These are phyloP conservation scores for Mythimna lalbum DNA, from an alignment of 2,888 invertebrate species.

Conservation along the genomic window DNA sequence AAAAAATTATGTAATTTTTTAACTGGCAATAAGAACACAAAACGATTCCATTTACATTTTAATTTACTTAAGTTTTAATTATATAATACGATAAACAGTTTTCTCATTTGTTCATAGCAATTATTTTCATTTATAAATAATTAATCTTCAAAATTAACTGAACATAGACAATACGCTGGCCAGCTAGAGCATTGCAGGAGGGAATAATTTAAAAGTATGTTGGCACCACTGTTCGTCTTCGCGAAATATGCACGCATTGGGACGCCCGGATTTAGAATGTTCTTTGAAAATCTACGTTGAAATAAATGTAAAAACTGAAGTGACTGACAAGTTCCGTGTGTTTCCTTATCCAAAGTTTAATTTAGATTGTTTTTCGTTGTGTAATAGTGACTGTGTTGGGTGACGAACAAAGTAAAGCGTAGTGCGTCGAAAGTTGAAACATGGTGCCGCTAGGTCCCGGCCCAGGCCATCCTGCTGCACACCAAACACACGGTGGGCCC, in stretches of 20 bases:
- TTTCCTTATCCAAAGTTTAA: constrained; percentile 71
- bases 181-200: constrained; percentile 72
- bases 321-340: constrained; percentile 78
- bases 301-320: constrained; percentile 78
- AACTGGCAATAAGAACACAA: not conserved
- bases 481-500: constrained; percentile 88
- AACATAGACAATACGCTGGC: constrained; percentile 63
- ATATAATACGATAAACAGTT: no score
- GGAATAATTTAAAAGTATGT: constrained; percentile 74
- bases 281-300: constrained; percentile 86
- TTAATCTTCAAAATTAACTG: not conserved
- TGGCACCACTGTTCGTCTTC: constrained; percentile 85
- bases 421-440: constrained; percentile 89
- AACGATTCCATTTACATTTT: not conserved
- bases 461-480: constrained; percentile 90
- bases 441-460: constrained; percentile 94
- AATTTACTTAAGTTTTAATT: no score
- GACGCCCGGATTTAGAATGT: constrained; percentile 89
- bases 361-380: constrained; percentile 79
- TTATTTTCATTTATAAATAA: not conserved
- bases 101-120: not conserved
- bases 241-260: constrained; percentile 90
- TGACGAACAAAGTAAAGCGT: constrained; percentile 85
- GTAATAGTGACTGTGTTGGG: constrained; percentile 86
- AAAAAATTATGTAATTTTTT: constrained; percentile 11